These are phyloP conservation scores for Tetramorium parvispinum DNA, from an alignment of 1,140 invertebrate genomes.

Conservation along the genomic window DNA sequence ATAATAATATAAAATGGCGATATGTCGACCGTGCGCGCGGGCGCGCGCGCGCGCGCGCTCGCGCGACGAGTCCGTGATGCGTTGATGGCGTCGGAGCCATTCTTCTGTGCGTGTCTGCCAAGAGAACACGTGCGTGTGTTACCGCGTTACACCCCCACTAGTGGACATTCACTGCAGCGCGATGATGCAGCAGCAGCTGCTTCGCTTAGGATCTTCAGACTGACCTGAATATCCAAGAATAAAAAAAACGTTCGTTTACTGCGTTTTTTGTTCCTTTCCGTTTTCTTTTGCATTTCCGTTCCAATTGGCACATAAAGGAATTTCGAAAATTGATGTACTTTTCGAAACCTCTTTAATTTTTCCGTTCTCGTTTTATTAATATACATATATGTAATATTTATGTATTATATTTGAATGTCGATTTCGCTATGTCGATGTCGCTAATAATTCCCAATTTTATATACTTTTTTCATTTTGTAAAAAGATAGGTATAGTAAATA, in stretches of 20 bases:
- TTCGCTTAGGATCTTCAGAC: conserved; percentile 10
- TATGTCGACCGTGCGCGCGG: not conserved
- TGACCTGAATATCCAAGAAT: conserved; percentile 23
- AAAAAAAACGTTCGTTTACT: not conserved
- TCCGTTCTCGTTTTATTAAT: not conserved
- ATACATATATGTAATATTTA: not conserved
- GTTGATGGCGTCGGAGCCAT: conserved; percentile 14
- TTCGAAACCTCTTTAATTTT: not conserved
- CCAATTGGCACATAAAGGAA: not conserved
- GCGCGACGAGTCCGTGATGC: not conserved
- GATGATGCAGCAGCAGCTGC: conserved; percentile 38
- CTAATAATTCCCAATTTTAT: not conserved
- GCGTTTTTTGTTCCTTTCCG: conserved; percentile 2
- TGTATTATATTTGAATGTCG: not conserved
- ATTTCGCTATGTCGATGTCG: no score
- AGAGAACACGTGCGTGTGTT: conserved; percentile 28
- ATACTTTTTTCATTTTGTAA: not conserved
- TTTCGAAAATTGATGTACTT: not conserved
- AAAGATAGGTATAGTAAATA: not conserved
- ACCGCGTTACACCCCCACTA: conserved; percentile 21
- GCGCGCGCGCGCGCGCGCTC: not conserved
- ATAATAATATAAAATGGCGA: conserved; percentile 22
- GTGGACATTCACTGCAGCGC: not conserved
- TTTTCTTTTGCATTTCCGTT: conserved; percentile 13
- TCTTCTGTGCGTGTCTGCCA: conserved; percentile 11